These are phyloP conservation scores for Biston betularia DNA, from an alignment of 2,888 invertebrate species.

Conservation along the genomic window DNA sequence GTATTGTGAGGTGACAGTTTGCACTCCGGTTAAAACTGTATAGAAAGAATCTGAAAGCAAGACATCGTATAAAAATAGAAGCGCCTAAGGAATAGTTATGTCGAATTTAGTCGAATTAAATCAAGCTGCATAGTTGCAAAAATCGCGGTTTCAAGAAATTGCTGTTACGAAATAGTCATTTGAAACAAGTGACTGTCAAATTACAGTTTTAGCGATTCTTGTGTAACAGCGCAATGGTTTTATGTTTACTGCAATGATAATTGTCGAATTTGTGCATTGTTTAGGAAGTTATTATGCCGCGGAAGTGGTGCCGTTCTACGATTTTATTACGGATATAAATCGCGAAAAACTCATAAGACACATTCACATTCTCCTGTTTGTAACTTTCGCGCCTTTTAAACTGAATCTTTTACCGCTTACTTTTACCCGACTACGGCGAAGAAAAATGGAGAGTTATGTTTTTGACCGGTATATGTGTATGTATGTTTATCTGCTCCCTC, in stretches of 20 bases:
- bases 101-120: slow-evolving; percentile 3
- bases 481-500: too few relatives aligned
- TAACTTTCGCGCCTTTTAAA: not conserved
- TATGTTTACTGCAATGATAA: slow-evolving; percentile 32
- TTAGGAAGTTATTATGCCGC: slow-evolving; percentile 26
- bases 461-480: too few relatives aligned
- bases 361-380: slow-evolving; percentile 10
- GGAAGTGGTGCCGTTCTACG: slow-evolving; percentile 21
- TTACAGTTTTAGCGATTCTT: slow-evolving; percentile 39
- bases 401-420: not conserved
- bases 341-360: slow-evolving; percentile 8
- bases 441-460: too few relatives aligned
- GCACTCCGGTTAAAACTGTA: too few relatives aligned
- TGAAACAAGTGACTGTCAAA: slow-evolving; percentile 43
- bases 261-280: slow-evolving; percentile 28
- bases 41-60: too few relatives aligned
- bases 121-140: slow-evolving; percentile 26
- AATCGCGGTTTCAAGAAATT: slow-evolving; percentile 28
- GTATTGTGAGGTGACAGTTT: too few relatives aligned
- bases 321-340: slow-evolving; percentile 25
- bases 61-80: too few relatives aligned
- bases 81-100: too few relatives aligned
- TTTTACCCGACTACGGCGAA: too few relatives aligned
- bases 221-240: slow-evolving; percentile 35
- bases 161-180: slow-evolving; percentile 40